Conservation (phyloP, 1,140 invertebrate genomes). For the Lepidurus arcticus region DNA sequence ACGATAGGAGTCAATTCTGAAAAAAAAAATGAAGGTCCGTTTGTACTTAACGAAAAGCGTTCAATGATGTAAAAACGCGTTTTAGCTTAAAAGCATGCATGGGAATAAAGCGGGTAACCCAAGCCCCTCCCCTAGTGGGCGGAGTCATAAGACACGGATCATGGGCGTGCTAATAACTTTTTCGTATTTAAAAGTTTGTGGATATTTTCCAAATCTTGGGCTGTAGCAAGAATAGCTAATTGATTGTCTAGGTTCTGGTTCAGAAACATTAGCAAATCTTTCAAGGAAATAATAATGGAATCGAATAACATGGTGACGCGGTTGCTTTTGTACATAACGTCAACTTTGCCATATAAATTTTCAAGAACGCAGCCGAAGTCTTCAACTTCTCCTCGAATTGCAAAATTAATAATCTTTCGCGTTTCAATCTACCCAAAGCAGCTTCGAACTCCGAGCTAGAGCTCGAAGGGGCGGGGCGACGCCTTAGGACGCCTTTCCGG, state of each 20-base stretch:
- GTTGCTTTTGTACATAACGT: neutral
- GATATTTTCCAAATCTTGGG: neutral
- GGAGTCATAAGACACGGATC: too few relatives aligned
- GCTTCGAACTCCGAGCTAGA: constrained; percentile 21
- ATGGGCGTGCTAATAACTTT: too few relatives aligned
- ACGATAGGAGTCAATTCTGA: too few relatives aligned
- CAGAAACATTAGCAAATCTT: constrained; percentile 14
- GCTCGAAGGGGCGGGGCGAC: constrained; percentile 33
- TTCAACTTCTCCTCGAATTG: neutral
- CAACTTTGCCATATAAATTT: neutral
- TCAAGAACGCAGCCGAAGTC: neutral
- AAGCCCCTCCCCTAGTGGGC: too few relatives aligned
- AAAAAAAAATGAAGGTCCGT: too few relatives aligned
- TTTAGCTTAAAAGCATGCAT: too few relatives aligned
- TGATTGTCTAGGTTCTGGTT: neutral
- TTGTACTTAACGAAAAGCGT: too few relatives aligned
- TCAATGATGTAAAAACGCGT: too few relatives aligned
- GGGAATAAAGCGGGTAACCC: too few relatives aligned
- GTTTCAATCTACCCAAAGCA: too few relatives aligned
- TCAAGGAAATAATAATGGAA: constrained; percentile 23
- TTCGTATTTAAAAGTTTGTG: too few relatives aligned
- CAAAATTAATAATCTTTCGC: neutral
- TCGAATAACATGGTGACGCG: constrained; percentile 6
- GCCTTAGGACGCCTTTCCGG: constrained; percentile 36
- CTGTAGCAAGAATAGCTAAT: neutral